Conservation (phyloP, 2,888 invertebrate genomes). For the Kuschelorhynchus macadamiae region DNA sequence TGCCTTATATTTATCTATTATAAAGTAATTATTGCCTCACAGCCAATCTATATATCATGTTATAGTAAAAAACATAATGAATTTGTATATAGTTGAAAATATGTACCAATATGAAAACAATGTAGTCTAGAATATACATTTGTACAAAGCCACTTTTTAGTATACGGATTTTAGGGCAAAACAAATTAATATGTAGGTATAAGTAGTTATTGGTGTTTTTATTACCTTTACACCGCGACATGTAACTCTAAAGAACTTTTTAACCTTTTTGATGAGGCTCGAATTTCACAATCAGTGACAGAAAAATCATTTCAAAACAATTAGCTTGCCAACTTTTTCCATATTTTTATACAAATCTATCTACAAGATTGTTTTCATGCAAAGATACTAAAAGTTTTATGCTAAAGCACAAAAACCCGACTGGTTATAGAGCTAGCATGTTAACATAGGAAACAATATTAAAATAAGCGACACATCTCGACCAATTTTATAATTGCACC, state of each 20-base stretch:
- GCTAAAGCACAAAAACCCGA: too few relatives aligned
- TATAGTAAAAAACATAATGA: conserved; percentile 19
- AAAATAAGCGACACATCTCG: too few relatives aligned
- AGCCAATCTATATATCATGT: too few relatives aligned
- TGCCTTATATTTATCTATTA: too few relatives aligned
- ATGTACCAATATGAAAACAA: conserved; percentile 28
- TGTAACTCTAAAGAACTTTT: conserved; percentile 31
- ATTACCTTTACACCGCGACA: conserved; percentile 58
- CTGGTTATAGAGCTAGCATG: too few relatives aligned
- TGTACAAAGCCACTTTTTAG: conserved; percentile 62
- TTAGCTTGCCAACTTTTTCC: not conserved
- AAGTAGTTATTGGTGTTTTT: conserved; percentile 58
- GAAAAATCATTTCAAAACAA: not conserved
- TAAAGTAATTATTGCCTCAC: too few relatives aligned
- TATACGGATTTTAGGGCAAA: conserved; percentile 58
- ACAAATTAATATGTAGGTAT: conserved; percentile 43
- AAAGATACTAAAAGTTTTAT: too few relatives aligned
- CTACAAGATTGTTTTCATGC: too few relatives aligned
- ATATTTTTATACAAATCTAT: too few relatives aligned
- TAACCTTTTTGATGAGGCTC: not conserved
- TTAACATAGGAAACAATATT: too few relatives aligned
- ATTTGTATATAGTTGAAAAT: conserved; percentile 28
- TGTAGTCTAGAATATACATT: conserved; percentile 52
- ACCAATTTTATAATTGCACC: too few relatives aligned
- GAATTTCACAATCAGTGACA: conserved; percentile 8